Evolutionary conservation across 2,797 vertebrate genomes (phyloP).

Genomic region (Tenualosa ilisha): DNA sequence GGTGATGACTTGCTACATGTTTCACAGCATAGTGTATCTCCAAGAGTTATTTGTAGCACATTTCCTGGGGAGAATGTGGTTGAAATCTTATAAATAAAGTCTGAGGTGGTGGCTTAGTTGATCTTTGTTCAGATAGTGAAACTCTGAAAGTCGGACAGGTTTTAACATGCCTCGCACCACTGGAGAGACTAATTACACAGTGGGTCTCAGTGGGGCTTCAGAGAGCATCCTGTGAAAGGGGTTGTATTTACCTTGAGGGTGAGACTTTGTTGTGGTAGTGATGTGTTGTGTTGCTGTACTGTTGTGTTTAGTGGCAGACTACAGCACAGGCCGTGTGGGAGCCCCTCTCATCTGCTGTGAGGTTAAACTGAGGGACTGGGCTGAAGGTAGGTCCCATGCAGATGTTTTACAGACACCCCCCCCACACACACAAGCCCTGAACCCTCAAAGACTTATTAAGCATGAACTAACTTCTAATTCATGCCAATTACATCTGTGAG

Average conservation of each 20-base stretch:
- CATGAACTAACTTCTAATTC: no score
- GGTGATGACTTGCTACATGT: not conserved
- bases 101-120: not conserved
- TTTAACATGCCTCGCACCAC: not conserved
- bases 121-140: not conserved
- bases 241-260: not conserved
- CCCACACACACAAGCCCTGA: no score
- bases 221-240: not conserved
- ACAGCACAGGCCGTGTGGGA: constrained; percentile 95
- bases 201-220: not conserved
- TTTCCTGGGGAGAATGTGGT: not conserved
- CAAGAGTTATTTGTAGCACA: not conserved
- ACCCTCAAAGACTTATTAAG: no score
- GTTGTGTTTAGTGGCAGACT: constrained; percentile 73
- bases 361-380: constrained; percentile 89
- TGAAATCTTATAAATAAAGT: not conserved
- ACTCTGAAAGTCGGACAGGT: not conserved
- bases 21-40: not conserved
- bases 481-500: no score
- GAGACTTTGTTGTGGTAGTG: not conserved
- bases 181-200: not conserved
- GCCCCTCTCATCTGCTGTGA: constrained; percentile 96
- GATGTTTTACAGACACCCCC: not conserved
- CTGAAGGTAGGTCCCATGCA: constrained; percentile 80
- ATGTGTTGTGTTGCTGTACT: not conserved